Evolutionary conservation across 2,888 invertebrate species (phyloP).

Genomic region (Melolontha melolontha): DNA sequence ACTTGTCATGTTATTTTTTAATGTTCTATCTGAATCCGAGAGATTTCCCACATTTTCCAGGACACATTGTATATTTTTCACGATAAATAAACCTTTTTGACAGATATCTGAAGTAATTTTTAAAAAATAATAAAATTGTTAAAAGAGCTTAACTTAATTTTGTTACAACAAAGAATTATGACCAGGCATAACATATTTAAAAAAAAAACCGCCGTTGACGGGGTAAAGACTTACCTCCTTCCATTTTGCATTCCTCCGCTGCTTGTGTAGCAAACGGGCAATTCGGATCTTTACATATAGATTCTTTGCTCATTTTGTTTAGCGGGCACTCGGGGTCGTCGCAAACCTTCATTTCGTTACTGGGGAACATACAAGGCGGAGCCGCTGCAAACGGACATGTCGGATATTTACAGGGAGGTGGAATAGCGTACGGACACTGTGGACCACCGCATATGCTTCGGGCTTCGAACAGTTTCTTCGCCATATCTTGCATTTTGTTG

Average conservation of each 20-base stretch:
- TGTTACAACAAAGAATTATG: no score
- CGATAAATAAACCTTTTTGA: no score
- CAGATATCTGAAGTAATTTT: no score
- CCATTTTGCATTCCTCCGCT: neutral
- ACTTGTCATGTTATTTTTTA: no score
- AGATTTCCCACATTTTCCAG: no score
- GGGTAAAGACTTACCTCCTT: neutral
- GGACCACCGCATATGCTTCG: conserved; percentile 58
- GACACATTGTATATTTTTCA: no score
- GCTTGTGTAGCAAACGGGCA: conserved; percentile 43
- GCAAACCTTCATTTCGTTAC: conserved; percentile 44
- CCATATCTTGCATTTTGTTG: conserved; percentile 52
- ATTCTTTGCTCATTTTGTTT: conserved; percentile 28
- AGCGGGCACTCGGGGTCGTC: conserved; percentile 48
- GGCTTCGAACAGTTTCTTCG: conserved; percentile 53
- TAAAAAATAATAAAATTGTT: no score
- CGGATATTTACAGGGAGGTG: conserved; percentile 52
- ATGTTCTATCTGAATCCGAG: no score
- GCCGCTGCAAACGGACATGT: conserved; percentile 50
- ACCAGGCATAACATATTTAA: no score
- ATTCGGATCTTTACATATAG: conserved; percentile 41
- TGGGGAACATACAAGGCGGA: conserved; percentile 33
- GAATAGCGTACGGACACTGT: conserved; percentile 58
- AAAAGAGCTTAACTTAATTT: no score
- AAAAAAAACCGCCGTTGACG: no score